Evolutionary conservation across 2,113 vertebrate species (phyloP).

Genomic region (Dipodomys merriami): DNA sequence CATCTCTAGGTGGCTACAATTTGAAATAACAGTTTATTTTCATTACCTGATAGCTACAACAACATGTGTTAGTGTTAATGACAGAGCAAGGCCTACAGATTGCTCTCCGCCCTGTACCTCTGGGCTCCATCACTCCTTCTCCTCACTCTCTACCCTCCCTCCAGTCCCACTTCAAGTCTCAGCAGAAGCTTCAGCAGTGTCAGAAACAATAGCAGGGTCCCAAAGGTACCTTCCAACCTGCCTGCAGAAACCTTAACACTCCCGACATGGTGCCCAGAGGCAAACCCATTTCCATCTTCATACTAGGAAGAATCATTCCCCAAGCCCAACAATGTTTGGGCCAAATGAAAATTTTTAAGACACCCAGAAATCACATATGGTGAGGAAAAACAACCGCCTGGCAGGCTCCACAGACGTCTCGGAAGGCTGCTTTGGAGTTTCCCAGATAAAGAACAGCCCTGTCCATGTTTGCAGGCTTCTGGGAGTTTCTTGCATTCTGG

Average conservation of each 20-base stretch:
- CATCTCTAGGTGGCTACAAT: background rate
- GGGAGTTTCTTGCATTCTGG: background rate
- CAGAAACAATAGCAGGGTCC: background rate
- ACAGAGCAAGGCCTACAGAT: background rate
- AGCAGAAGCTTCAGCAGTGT: background rate
- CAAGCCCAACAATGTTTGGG: background rate
- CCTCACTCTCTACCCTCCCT: background rate
- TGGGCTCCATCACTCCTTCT: background rate
- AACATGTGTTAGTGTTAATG: background rate
- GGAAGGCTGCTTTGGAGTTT: background rate
- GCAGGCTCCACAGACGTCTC: background rate
- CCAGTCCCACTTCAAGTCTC: background rate
- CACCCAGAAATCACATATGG: constrained; percentile 31
- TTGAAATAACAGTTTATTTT: background rate
- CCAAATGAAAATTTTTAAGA: constrained; percentile 5
- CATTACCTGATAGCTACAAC: background rate
- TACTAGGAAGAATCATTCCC: background rate
- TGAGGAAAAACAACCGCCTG: constrained; percentile 4
- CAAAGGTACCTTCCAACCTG: background rate
- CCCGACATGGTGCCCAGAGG: background rate
- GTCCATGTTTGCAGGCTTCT: background rate
- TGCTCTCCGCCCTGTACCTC: background rate
- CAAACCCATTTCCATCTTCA: background rate
- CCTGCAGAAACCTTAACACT: background rate
- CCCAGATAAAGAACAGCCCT: background rate